Evolutionary conservation across 2,113 vertebrate genomes (phyloP).

Genomic region (Rafetus swinhoei): DNA sequence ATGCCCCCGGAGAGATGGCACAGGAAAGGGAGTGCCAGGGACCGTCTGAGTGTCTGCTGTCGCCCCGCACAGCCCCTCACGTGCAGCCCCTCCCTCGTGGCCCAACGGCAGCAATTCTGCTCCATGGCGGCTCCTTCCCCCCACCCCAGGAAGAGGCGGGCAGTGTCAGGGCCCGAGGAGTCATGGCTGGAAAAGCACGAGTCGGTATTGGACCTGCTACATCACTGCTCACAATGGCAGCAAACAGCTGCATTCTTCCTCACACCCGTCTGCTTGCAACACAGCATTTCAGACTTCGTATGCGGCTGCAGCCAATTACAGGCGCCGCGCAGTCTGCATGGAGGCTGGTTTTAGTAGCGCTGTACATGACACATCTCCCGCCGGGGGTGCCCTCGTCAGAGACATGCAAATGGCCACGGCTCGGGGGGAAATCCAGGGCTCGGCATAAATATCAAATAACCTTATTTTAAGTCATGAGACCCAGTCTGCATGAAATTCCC

Average conservation of each 20-base stretch:
- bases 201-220: not conserved
- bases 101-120: not conserved
- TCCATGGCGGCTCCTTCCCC: not conserved
- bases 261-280: not conserved
- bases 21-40: not conserved
- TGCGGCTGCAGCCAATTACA: not conserved
- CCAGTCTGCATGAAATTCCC: not conserved
- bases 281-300: not conserved
- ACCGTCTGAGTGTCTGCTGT: not conserved
- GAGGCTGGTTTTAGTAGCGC: not conserved
- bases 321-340: not conserved
- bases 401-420: not conserved
- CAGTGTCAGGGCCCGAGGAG: not conserved
- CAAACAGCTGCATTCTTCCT: not conserved
- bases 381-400: not conserved
- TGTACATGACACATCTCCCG: not conserved
- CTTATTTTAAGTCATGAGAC: not conserved
- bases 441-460: not conserved
- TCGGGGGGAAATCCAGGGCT: not conserved
- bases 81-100: not conserved
- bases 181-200: not conserved
- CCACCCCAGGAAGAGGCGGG: no score
- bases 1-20: not conserved
- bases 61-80: not conserved
- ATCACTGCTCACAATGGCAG: not conserved